Conservation (phyloP, 1,140 invertebrate genomes). For the Lanistes nyassanus region DNA sequence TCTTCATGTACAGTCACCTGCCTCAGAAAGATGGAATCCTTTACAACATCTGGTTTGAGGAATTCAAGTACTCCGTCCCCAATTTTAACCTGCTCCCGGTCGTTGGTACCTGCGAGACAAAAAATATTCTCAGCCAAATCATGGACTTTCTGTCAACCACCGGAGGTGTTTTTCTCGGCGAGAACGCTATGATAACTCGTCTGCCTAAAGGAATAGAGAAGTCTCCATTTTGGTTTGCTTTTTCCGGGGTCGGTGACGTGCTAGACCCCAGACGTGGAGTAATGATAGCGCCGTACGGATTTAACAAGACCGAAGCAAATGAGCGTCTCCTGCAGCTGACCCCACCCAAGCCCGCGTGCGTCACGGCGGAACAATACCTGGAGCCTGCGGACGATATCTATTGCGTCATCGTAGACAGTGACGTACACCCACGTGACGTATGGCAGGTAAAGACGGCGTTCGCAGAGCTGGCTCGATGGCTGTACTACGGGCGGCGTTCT, state of each 20-base stretch:
- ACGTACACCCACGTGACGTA: constrained; percentile 13
- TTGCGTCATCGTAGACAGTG: not conserved
- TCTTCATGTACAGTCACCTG: constrained; percentile 29
- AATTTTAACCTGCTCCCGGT: not conserved
- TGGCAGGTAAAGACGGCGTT: not conserved
- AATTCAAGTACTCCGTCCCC: constrained; percentile 26
- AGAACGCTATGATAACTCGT: constrained; percentile 10
- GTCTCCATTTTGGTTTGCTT: no score
- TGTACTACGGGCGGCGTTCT: constrained; percentile 16
- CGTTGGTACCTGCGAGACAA: not conserved
- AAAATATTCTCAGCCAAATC: not conserved
- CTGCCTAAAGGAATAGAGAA: not conserved
- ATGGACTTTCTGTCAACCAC: not conserved
- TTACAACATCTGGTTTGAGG: constrained; percentile 32
- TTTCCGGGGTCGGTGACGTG: no score
- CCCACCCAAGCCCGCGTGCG: no score
- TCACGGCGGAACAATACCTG: no score
- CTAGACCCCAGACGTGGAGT: no score
- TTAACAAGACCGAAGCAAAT: no score
- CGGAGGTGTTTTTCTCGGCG: constrained; percentile 20
- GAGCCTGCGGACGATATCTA: no score
- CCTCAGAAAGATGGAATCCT: constrained; percentile 18
- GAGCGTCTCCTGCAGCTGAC: no score
- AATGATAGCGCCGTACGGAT: no score
- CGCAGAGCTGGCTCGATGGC: constrained; percentile 20